A percentile compares a stretch with the other conserved stretches of the same genome.
Evolutionary conservation across 2,888 invertebrate genomes (phyloP).

Genomic region (Lasius platythorax): DNA sequence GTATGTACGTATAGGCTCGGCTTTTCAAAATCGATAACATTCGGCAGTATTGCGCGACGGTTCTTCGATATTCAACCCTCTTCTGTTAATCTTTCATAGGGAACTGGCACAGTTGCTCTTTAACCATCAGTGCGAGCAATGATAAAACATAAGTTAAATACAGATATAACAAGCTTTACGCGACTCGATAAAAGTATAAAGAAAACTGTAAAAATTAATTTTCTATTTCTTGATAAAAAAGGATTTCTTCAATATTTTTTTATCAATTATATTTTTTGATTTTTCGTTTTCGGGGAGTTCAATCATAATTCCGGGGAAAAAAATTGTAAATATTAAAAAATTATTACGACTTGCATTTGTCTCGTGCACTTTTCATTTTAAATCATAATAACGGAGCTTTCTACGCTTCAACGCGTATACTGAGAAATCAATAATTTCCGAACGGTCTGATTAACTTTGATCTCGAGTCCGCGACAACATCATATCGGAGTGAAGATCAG

Average conservation of each 20-base stretch:
- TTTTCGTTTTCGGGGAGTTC: background rate
- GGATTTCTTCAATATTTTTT: background rate
- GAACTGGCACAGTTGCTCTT: conserved; percentile 31
- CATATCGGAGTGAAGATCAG: conserved; percentile 53
- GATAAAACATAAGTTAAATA: conserved; percentile 5
- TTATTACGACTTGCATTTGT: background rate
- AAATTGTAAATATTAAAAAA: conserved; percentile 4
- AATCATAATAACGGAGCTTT: background rate
- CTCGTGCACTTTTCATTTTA: background rate
- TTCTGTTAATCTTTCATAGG: conserved; percentile 21
- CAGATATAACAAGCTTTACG: background rate
- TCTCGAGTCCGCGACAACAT: conserved; percentile 1
- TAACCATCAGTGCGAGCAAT: background rate
- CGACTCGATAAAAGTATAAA: background rate
- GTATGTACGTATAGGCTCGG: background rate
- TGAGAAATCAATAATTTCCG: conserved; percentile 1
- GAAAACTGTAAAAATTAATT: background rate
- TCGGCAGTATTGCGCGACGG: conserved; percentile 10
- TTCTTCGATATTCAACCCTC: conserved; percentile 19
- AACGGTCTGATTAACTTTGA: conserved; percentile 43
- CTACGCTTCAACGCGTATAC: background rate
- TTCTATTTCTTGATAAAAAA: background rate
- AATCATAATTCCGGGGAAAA: background rate
- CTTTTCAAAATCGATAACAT: conserved; percentile 36
- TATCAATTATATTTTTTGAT: background rate